Conservation (phyloP, 1,140 invertebrate species). For the Drosophila orena region DNA sequence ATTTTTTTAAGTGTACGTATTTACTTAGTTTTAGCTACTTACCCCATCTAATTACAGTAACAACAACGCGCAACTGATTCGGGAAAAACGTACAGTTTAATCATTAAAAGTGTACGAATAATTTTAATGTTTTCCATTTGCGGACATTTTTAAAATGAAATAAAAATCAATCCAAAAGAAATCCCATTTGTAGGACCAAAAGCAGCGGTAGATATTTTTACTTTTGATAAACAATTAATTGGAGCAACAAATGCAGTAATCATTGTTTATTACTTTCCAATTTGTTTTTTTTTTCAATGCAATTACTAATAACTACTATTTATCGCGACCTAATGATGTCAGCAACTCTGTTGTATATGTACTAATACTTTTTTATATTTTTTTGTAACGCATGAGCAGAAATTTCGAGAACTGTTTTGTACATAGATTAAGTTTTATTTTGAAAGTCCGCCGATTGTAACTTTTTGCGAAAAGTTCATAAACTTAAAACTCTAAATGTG, state of each 20-base stretch:
- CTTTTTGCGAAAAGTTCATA: slow-evolving; percentile 44
- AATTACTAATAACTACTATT: slow-evolving; percentile 34
- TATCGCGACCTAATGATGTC: slow-evolving; percentile 28
- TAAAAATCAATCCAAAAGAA: no score
- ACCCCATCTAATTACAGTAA: slow-evolving; percentile 46
- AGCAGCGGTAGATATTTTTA: neutral
- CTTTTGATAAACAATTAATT: slow-evolving; percentile 4
- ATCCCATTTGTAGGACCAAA: slow-evolving; percentile 15
- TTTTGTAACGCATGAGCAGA: slow-evolving; percentile 29
- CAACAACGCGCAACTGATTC: slow-evolving; percentile 59
- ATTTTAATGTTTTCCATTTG: slow-evolving; percentile 17
- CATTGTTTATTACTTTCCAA: neutral
- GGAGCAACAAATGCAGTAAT: slow-evolving; percentile 5
- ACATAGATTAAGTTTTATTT: slow-evolving; percentile 69
- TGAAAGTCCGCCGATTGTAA: slow-evolving; percentile 47
- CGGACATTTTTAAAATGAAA: slow-evolving; percentile 1
- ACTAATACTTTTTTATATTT: slow-evolving; percentile 47
- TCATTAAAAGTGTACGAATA: slow-evolving; percentile 37
- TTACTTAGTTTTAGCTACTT: slow-evolving; percentile 59
- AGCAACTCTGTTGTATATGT: slow-evolving; percentile 23
- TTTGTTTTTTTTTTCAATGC: slow-evolving; percentile 8
- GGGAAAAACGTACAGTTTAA: slow-evolving; percentile 40
- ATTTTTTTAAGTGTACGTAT: slow-evolving; percentile 71
- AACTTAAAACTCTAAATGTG: slow-evolving; percentile 67
- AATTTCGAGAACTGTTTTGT: slow-evolving; percentile 60